Conservation (phyloP, 2,888 invertebrate genomes). For the Pammene fasciana region DNA sequence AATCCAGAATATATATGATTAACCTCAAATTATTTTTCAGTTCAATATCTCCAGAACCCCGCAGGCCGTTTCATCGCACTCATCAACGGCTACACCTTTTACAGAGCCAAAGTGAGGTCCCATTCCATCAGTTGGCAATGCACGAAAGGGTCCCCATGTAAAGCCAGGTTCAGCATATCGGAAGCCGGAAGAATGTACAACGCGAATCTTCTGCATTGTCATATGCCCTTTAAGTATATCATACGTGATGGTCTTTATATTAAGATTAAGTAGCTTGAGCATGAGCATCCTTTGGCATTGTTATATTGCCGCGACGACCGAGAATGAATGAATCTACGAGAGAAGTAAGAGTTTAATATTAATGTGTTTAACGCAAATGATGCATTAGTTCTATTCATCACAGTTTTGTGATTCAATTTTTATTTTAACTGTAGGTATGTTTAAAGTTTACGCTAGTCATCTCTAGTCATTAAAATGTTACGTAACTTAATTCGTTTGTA, state of each 20-base stretch:
- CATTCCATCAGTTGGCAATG: slow-evolving; percentile 11
- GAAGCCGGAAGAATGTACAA: slow-evolving; percentile 34
- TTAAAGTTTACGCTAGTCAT: no score
- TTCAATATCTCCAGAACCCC: slow-evolving; percentile 23
- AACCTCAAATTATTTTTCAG: slow-evolving; percentile 2
- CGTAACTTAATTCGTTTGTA: neutral
- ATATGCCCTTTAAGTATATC: slow-evolving; percentile 43
- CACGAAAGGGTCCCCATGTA: slow-evolving; percentile 44
- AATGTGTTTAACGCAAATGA: no score
- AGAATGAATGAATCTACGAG: neutral
- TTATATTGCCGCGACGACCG: neutral
- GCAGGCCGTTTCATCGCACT: slow-evolving; percentile 9
- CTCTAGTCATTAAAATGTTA: neutral
- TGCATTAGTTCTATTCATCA: no score
- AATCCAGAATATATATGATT: neutral
- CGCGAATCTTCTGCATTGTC: slow-evolving; percentile 42
- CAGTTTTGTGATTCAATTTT: neutral
- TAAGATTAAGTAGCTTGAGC: slow-evolving; percentile 4
- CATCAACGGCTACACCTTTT: slow-evolving; percentile 54
- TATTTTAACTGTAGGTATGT: no score
- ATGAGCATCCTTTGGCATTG: neutral
- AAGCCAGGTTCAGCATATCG: slow-evolving; percentile 48
- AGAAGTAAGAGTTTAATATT: no score
- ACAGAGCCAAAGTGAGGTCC: slow-evolving; percentile 44
- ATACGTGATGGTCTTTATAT: slow-evolving; percentile 39